Evolutionary conservation across 1,140 invertebrate genomes (phyloP).

Genomic region (Olivierus martensii): DNA sequence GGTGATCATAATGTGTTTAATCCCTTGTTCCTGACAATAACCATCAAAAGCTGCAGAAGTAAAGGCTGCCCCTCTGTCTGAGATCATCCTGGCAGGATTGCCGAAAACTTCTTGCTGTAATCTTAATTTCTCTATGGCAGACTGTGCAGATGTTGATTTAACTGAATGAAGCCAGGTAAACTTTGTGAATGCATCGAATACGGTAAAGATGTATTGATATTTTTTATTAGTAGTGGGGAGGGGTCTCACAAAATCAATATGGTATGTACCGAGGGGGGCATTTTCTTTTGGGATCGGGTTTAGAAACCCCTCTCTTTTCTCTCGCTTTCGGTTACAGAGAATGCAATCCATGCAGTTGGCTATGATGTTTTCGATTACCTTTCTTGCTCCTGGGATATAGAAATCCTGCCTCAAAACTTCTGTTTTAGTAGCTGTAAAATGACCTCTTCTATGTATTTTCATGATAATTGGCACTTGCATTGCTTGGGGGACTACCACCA

Average conservation of each 20-base stretch:
- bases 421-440: neutral
- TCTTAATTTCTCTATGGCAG: too few species aligned
- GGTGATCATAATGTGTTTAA: neutral
- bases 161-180: conserved; percentile 1
- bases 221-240: conserved; percentile 3
- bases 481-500: neutral
- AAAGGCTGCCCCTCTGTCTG: too few species aligned
- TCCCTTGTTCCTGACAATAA: neutral
- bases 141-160: conserved; percentile 1
- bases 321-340: neutral
- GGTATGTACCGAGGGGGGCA: neutral
- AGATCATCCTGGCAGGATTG: too few species aligned
- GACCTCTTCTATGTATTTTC: neutral
- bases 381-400: neutral
- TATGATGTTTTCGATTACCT: neutral
- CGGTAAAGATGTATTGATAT: conserved; percentile 4
- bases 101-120: too few species aligned
- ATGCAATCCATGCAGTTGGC: neutral
- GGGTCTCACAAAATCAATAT: conserved; percentile 1
- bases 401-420: neutral
- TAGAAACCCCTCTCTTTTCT: neutral
- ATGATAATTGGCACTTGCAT: neutral
- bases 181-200: conserved; percentile 3
- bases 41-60: neutral
- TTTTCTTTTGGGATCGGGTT: neutral